These are phyloP conservation scores for Tiliacea citrago DNA, from an alignment of 2,888 invertebrate species.

Conservation along the genomic window DNA sequence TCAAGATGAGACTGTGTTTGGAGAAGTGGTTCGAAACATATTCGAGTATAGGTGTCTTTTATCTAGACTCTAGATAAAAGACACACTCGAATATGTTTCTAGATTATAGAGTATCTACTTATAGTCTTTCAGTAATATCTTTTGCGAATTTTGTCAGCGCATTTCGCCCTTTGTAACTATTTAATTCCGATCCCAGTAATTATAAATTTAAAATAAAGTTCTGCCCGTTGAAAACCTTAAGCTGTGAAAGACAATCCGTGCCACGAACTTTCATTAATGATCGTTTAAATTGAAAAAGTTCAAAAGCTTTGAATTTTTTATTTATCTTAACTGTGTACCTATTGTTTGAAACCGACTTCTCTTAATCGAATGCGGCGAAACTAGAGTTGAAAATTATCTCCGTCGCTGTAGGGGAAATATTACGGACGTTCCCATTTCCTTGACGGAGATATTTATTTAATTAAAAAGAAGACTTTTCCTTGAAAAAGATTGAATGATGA, in stretches of 20 bases:
- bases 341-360: constrained; percentile 28
- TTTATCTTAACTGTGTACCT: constrained; percentile 31
- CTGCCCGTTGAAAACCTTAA: constrained; percentile 18
- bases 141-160: background rate
- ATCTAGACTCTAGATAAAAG: too few relatives aligned
- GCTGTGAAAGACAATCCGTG: constrained; percentile 36
- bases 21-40: background rate
- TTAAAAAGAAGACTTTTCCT: constrained; percentile 28
- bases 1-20: background rate
- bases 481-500: background rate
- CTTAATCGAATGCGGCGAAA: constrained; percentile 25
- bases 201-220: constrained; percentile 45
- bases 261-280: constrained; percentile 41
- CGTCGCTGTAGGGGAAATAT: constrained; percentile 6
- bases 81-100: too few relatives aligned
- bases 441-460: constrained; percentile 23
- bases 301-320: constrained; percentile 38
- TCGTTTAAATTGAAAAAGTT: constrained; percentile 56
- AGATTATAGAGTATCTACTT: background rate
- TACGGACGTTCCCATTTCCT: constrained; percentile 14
- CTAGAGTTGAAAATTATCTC: constrained; percentile 28
- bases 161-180: background rate
- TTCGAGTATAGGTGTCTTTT: background rate
- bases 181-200: constrained; percentile 2
- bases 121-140: background rate